Conservation (phyloP, 2,888 invertebrate species). For the Zeuzera pyrina region DNA sequence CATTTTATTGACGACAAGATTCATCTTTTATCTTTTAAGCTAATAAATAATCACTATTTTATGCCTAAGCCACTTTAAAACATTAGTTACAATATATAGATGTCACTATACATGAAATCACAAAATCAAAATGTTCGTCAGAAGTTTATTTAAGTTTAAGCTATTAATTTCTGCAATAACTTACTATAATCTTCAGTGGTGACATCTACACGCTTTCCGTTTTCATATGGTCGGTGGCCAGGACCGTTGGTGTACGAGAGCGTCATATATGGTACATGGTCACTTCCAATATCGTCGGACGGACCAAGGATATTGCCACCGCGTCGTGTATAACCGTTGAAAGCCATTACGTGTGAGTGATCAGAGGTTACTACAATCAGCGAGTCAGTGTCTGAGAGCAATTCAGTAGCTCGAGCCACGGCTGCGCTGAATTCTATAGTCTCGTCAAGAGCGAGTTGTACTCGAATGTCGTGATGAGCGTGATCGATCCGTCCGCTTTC, state of each 20-base stretch:
- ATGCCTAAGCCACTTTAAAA: too few species aligned
- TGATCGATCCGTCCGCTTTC: conserved; percentile 79
- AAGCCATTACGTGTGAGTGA: conserved; percentile 78
- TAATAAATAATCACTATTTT: too few species aligned
- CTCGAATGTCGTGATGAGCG: conserved; percentile 76
- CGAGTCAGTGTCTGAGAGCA: conserved; percentile 74
- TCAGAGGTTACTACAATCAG: conserved; percentile 80
- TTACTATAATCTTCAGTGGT: conserved; percentile 23
- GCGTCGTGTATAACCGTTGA: conserved; percentile 75
- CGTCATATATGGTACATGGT: conserved; percentile 65
- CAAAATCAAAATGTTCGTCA: too few species aligned
- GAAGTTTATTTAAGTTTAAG: too few species aligned
- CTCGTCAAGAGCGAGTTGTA: conserved; percentile 77
- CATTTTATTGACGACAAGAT: too few species aligned
- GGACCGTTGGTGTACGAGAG: conserved; percentile 76
- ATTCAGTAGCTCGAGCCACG: conserved; percentile 53
- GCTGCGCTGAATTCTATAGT: conserved; percentile 77
- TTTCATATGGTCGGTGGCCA: conserved; percentile 40
- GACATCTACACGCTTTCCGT: conserved; percentile 45
- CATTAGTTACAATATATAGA: too few species aligned
- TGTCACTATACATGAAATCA: too few species aligned
- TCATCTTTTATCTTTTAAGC: too few species aligned
- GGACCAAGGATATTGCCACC: conserved; percentile 25
- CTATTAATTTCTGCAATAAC: too few species aligned
- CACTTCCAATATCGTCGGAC: conserved; percentile 35